phyloP scores from a whole-genome alignment of 1,140 invertebrate species.

The Brachionus manjavacas region DNA sequence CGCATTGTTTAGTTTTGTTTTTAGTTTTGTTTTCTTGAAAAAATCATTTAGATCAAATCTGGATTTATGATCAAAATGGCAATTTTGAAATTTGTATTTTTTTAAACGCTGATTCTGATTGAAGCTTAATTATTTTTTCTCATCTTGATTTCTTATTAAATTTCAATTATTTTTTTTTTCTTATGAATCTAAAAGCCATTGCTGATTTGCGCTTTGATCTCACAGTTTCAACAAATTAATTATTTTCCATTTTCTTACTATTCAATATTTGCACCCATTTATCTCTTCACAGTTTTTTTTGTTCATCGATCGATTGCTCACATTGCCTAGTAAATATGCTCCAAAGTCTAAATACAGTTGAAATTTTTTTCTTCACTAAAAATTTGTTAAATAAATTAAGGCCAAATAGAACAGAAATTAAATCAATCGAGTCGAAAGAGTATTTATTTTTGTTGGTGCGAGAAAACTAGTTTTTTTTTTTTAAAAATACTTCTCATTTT shows the following conservation, averaged over 20 bases:
- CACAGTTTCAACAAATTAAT: not conserved
- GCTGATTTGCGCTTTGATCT: not conserved
- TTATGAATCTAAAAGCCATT: not conserved
- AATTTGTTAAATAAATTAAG: not conserved
- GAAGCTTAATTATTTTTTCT: slow-evolving; percentile 34
- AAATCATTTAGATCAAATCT: not conserved
- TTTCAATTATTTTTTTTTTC: not conserved
- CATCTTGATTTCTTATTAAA: slow-evolving; percentile 41
- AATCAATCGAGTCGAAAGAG: not conserved
- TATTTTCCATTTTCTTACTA: not conserved
- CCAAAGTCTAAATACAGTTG: not conserved
- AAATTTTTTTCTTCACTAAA: not conserved
- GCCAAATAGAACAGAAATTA: not conserved
- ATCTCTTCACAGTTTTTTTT: not conserved
- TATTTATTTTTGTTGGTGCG: not conserved
- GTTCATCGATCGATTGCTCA: not conserved
- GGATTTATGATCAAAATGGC: slow-evolving; percentile 22
- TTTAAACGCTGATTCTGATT: not conserved
- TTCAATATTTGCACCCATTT: slow-evolving; percentile 1
- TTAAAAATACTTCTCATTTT: not conserved
- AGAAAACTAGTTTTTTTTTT: no score
- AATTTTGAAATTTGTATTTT: slow-evolving; percentile 14
- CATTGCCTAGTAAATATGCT: not conserved
- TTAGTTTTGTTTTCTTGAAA: not conserved
- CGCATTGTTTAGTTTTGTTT: no score